phyloP scores from a whole-genome alignment of 1,140 invertebrate genomes.

The Nomia melanderi region DNA sequence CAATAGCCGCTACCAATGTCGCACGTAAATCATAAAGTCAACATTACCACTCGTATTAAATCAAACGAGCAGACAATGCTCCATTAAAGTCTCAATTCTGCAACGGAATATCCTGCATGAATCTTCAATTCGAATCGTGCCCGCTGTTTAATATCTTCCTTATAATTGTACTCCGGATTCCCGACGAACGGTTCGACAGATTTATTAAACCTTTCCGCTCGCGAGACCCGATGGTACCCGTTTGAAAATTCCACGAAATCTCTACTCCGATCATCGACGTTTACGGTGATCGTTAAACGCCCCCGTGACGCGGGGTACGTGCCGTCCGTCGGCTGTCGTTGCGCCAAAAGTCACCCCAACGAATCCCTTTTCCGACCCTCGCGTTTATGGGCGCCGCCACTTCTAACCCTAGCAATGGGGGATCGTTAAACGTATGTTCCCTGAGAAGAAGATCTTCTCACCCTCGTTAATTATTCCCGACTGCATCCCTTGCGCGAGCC shows the following conservation, averaged over 20 bases:
- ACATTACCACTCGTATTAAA: no score
- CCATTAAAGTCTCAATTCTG: no score
- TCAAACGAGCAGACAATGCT: no score
- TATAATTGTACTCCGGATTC: no score
- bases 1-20: no score
- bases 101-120: no score
- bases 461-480: conserved; percentile 75
- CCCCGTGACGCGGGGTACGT: conserved; percentile 74
- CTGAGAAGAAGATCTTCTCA: conserved; percentile 63
- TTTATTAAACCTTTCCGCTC: conserved; percentile 22
- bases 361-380: conserved; percentile 47
- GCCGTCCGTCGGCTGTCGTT: conserved; percentile 51
- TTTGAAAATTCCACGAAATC: conserved; percentile 6
- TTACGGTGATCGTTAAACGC: conserved; percentile 69
- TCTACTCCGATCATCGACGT: conserved; percentile 53
- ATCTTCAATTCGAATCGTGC: no score
- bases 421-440: conserved; percentile 74
- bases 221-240: conserved; percentile 44
- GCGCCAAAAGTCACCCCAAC: conserved; percentile 45
- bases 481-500: conserved; percentile 35
- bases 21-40: no score
- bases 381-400: conserved; percentile 55
- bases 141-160: no score
- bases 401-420: conserved; percentile 47
- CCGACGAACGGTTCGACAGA: conserved; percentile 9